Percentiles rank a stretch among this genome's conserved stretches.
These are phyloP conservation scores for Malurus melanocephalus DNA, from an alignment of 2,113 vertebrate species.

Conservation along the genomic window DNA sequence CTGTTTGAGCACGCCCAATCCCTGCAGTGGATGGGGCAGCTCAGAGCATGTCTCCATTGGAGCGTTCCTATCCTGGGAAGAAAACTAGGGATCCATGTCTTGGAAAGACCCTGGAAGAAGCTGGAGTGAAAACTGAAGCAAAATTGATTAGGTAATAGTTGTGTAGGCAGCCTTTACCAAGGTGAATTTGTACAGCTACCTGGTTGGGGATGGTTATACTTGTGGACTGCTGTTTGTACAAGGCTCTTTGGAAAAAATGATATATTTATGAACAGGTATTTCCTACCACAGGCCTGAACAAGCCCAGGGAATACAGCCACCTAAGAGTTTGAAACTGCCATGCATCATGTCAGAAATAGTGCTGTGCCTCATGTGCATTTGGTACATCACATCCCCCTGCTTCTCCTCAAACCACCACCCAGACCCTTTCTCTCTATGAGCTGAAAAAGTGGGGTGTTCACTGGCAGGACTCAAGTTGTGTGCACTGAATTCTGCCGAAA, in stretches of 20 bases:
- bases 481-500: neutral
- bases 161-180: neutral
- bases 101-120: neutral
- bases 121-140: neutral
- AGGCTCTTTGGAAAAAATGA: neutral
- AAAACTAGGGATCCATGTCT: neutral
- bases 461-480: neutral
- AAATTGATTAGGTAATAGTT: neutral
- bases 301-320: neutral
- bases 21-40: neutral
- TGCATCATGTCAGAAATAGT: neutral
- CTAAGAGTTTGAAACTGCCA: neutral
- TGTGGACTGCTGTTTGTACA: neutral
- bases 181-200: neutral
- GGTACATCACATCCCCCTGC: neutral
- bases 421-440: neutral
- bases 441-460: neutral
- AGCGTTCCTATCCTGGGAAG: neutral
- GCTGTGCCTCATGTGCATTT: rapidly evolving
- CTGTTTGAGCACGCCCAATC: neutral
- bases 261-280: neutral
- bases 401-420: neutral
- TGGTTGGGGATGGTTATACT: neutral
- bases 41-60: neutral
- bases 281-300: neutral